Base-by-base conservation (phyloP, 1,140 invertebrate species). In the Pogonus chalceus region DNA sequence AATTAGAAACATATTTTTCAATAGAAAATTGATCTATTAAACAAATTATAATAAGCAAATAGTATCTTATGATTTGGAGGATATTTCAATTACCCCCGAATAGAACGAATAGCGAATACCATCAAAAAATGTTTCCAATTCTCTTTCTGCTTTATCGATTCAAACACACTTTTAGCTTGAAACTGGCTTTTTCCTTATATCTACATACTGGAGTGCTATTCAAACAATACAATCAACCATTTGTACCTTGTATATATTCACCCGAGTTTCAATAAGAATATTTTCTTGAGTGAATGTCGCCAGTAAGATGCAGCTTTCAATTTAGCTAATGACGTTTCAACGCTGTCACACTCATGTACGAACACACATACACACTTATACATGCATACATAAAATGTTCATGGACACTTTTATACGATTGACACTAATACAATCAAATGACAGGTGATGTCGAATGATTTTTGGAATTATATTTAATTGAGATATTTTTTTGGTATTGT, bases 261-360 rank as follows among this genome's bases (percentile, higher is more conserved):
- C 57, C 55, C 59, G 57, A 53, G 55, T 53, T 23, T 18, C 23
- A 24, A 3, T 12, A 24, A 18, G 22, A 55, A 16, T n/a, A 51
- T 35, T 9, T 35, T 51, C n/a, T 52, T 60, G 63, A 58, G 23
- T 60, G 26, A 47, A 59, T 63, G 60, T 60, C 58, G 55, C 57
- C 54, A 56, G 53, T 63, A 65, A 66, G 62, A 68, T 68, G 65
- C 62, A 64, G 64, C 66, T 67, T 67, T 68, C 66, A 68, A 68
- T 68, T 68, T 68, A 62, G 64, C 66, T 68, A 68, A 68, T 68
- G 66, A 68, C 62, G 65, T 68, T 66, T 65, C 65, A 60, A 65
- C 64, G 64, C 64, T 67, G 66, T 68, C 65, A 66, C 65, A 60
- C 64, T 62, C 66, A 66, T 63, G 65, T 64, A 62, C 52, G 51